A percentile compares a stretch with the other conserved stretches of the same genome.
Conservation (phyloP, 2,888 invertebrate genomes). For the Oscheius sp. region DNA sequence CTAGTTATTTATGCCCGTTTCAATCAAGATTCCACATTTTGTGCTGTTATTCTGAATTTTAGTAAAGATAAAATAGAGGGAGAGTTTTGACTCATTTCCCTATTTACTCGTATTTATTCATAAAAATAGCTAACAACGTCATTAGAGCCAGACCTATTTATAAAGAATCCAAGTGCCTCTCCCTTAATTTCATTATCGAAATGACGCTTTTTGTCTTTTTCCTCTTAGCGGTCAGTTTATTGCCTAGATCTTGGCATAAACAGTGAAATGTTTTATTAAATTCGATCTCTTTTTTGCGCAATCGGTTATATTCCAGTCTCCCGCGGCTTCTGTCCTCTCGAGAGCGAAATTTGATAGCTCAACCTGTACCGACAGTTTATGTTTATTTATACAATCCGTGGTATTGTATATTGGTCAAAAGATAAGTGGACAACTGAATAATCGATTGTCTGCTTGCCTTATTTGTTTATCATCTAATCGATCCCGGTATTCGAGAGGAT, state of each 20-base stretch:
- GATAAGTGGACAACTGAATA: constrained; percentile 8
- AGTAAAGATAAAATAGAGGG: too few species aligned
- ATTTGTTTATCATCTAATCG: too few species aligned
- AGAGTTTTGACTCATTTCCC: too few species aligned
- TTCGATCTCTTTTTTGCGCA: neutral
- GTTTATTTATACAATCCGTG: constrained; percentile 23
- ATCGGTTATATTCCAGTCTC: neutral
- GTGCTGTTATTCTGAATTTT: too few species aligned
- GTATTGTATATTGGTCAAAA: constrained; percentile 1
- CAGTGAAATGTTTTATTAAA: neutral
- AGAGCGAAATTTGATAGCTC: neutral
- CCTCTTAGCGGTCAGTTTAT: neutral
- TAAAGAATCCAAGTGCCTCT: neutral
- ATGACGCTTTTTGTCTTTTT: constrained; percentile 6
- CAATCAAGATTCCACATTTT: too few species aligned
- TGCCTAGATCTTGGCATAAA: constrained; percentile 2
- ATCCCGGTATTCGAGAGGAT: too few species aligned
- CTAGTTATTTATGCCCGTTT: too few species aligned
- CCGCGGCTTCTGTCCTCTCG: neutral
- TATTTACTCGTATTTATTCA: too few species aligned
- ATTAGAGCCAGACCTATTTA: neutral
- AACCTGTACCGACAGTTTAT: constrained; percentile 20
- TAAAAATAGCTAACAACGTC: neutral
- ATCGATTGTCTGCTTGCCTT: too few species aligned
- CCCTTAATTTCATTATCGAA: constrained; percentile 1